Evolutionary conservation across 2,888 invertebrate species (phyloP).

Genomic region (Andrena fulva): DNA sequence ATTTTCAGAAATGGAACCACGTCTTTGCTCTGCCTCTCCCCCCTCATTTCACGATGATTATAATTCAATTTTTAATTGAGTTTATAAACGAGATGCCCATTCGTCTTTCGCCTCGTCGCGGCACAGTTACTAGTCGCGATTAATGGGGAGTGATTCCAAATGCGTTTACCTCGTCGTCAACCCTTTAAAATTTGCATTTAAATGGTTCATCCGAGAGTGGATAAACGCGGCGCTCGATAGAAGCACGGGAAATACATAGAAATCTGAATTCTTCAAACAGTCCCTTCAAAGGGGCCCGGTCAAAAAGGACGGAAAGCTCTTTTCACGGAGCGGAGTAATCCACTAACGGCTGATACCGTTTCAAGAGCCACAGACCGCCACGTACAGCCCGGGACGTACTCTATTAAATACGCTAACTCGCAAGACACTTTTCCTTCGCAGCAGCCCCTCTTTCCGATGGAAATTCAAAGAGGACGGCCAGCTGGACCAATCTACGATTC

Average conservation of each 20-base stretch:
- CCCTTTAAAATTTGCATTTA: slow-evolving; percentile 53
- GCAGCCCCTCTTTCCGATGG: not conserved
- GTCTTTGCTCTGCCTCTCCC: too few species aligned
- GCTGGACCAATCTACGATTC: slow-evolving; percentile 23
- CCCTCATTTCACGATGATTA: too few species aligned
- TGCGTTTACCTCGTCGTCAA: slow-evolving; percentile 28
- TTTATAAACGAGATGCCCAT: too few species aligned
- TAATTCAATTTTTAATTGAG: too few species aligned
- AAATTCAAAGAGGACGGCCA: slow-evolving; percentile 27
- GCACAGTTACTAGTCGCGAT: slow-evolving; percentile 12
- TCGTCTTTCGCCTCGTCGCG: too few species aligned
- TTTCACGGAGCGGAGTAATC: slow-evolving; percentile 55
- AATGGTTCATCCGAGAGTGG: slow-evolving; percentile 42
- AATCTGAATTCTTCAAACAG: slow-evolving; percentile 52
- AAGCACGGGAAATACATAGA: slow-evolving; percentile 30
- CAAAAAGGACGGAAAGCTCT: slow-evolving; percentile 51
- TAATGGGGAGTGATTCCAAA: slow-evolving; percentile 47
- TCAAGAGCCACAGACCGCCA: slow-evolving; percentile 48
- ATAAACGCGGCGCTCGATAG: slow-evolving; percentile 41
- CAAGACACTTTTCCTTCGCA: slow-evolving; percentile 41
- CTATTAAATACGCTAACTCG: slow-evolving; percentile 56
- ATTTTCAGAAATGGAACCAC: too few species aligned
- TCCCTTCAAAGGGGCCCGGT: slow-evolving; percentile 41
- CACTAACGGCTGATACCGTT: slow-evolving; percentile 60
- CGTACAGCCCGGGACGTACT: slow-evolving; percentile 34